Conservation (phyloP, 2,888 invertebrate species). For the Drosophila mimica region DNA sequence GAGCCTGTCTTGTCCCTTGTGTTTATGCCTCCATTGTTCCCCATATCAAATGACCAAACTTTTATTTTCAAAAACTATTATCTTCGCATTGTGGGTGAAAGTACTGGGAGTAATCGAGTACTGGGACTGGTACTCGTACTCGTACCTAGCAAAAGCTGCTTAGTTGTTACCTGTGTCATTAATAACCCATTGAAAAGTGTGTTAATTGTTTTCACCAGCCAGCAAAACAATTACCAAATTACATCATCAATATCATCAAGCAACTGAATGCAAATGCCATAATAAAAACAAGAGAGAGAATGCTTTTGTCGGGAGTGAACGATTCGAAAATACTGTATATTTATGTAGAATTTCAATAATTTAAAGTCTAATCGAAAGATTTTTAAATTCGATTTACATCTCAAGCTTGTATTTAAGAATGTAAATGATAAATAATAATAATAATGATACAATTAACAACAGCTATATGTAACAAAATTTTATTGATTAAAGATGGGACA, state of each 20-base stretch:
- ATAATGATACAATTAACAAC: neutral
- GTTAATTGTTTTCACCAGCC: slow-evolving; percentile 56
- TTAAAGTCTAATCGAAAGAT: neutral
- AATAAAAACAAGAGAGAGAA: neutral
- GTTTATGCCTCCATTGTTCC: slow-evolving; percentile 58
- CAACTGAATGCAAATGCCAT: slow-evolving; percentile 27
- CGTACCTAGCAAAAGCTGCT: slow-evolving; percentile 35
- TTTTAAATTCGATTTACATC: neutral
- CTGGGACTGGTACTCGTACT: neutral
- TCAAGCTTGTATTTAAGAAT: neutral
- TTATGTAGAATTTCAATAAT: neutral
- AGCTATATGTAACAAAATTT: neutral
- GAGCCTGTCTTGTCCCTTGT: slow-evolving; percentile 44
- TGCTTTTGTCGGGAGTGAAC: neutral
- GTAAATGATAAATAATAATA: neutral
- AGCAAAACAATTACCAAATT: slow-evolving; percentile 61
- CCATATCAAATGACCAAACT: slow-evolving; percentile 55
- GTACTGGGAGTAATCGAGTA: slow-evolving; percentile 34
- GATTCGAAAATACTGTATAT: neutral
- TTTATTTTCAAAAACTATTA: slow-evolving; percentile 63
- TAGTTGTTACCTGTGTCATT: slow-evolving; percentile 52
- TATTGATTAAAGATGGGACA: no score
- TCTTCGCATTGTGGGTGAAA: slow-evolving; percentile 66
- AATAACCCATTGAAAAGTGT: slow-evolving; percentile 68
- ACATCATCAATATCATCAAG: slow-evolving; percentile 49